A percentile compares a stretch with the other conserved stretches of the same genome.
Evolutionary conservation across 2,888 invertebrate genomes (phyloP).

Genomic region (Heterodera filipjevi): DNA sequence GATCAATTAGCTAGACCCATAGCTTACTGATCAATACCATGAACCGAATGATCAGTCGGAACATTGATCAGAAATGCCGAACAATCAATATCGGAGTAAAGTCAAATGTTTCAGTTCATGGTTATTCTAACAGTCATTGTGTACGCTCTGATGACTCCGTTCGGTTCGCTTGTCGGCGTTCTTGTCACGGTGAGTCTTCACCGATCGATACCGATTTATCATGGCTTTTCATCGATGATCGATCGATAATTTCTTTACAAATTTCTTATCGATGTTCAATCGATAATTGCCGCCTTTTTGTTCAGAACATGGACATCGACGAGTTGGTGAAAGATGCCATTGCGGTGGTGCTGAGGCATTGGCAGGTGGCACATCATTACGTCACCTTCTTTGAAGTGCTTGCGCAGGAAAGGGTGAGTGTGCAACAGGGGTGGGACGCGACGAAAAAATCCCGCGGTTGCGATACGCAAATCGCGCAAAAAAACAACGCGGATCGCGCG

Average conservation of each 20-base stretch:
- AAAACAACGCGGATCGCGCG: too few species aligned
- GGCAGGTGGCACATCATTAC: slow-evolving; percentile 60
- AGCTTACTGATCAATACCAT: too few species aligned
- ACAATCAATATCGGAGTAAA: too few species aligned
- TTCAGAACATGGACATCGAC: slow-evolving; percentile 42
- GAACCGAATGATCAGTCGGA: too few species aligned
- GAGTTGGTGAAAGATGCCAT: slow-evolving; percentile 52
- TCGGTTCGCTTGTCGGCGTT: slow-evolving; percentile 69
- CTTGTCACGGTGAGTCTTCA: slow-evolving; percentile 37
- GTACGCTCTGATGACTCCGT: slow-evolving; percentile 75
- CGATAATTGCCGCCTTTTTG: neutral
- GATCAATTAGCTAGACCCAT: too few species aligned
- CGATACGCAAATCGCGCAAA: too few species aligned
- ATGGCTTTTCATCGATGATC: slow-evolving; percentile 11
- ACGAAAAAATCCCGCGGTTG: too few species aligned
- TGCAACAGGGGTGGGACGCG: too few species aligned
- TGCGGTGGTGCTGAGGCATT: slow-evolving; percentile 55
- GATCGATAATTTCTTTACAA: neutral
- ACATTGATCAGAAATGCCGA: too few species aligned
- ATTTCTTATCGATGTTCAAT: neutral
- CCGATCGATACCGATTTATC: too few species aligned
- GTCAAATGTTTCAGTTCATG: slow-evolving; percentile 33
- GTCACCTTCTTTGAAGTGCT: slow-evolving; percentile 55
- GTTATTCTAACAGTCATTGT: slow-evolving; percentile 51
- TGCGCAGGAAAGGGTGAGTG: slow-evolving; percentile 38